Evolutionary conservation across 35 echinoderm and acorn worm genomes (phyloP), one percentile per base, ranked within the genome.

Genomic region (Stichopus chloronotus): DNA sequence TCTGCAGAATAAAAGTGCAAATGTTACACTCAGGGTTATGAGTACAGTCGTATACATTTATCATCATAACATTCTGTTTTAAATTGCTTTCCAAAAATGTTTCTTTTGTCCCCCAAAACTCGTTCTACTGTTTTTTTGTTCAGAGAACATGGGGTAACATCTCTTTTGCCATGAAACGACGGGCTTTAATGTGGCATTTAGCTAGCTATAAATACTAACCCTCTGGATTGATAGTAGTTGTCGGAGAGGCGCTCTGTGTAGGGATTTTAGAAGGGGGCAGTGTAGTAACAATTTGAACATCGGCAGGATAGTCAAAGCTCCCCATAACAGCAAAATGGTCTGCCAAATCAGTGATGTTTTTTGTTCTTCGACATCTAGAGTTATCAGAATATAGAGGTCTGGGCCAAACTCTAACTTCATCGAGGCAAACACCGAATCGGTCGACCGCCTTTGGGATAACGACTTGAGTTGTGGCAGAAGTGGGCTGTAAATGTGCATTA

Each of bases 251-350:
- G 52, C 52, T 53, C 16, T 20, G 80, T 4, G 52, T 55, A 4
- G 80, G 80, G 17, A 22, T 7, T 7, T 53, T 53, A 53, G 86
- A 88, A 63, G 86, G 78, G 63, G 20, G 61, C 10, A 53, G 25
- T 21, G 58, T 81, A 61, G 59, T 25, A 72, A 55, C 87, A 13
- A 72, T 53, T 65, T 58, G 25, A 63, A 72, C 83, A 14, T 86
- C 65, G 17, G 8, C 82, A 56, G 57, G 57, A 78, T 92, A 95
- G 24, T 59, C 16, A 58, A 93, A 93, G 52, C 54, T 53, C n/a
- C 94, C 94, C 59, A 95, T 79, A 7, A 88, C 94, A 5, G 94
- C 94, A 85, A 93, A 95, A 61, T 95, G 94, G 74, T 95, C 94
- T 3, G 94, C 19, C 59, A 95, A 81, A 72, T 95, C 94, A 16